Conservation (phyloP, 2,888 invertebrate genomes). For the Oscheius sp. region DNA sequence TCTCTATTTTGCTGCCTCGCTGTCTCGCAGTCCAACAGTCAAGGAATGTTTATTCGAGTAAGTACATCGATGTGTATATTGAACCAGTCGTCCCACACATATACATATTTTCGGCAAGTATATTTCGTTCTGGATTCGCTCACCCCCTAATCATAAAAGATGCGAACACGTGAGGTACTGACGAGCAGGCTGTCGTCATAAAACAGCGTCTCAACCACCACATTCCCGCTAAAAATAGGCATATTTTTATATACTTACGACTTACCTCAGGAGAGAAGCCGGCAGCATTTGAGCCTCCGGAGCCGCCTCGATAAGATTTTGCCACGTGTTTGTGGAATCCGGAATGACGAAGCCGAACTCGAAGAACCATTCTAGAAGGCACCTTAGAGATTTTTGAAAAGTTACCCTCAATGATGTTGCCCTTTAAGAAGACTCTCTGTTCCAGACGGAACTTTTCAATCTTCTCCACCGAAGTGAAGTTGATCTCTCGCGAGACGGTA, state of each 20-base stretch:
- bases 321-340: slow-evolving; percentile 99
- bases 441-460: slow-evolving; percentile 96
- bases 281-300: slow-evolving; percentile 99
- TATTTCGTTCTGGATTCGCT: too few relatives aligned
- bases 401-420: slow-evolving; percentile 75
- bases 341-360: slow-evolving; percentile 99
- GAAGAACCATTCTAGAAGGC: slow-evolving; percentile 89
- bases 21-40: too few relatives aligned
- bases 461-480: slow-evolving; percentile 81
- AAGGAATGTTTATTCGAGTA: too few relatives aligned
- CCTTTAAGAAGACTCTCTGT: slow-evolving; percentile 81
- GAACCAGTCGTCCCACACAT: too few relatives aligned
- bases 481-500: slow-evolving; percentile 78
- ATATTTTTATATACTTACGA: background rate
- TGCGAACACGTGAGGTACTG: slow-evolving; percentile 91
- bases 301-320: slow-evolving; percentile 96
- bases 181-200: slow-evolving; percentile 93
- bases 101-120: too few relatives aligned
- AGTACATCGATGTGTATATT: too few relatives aligned
- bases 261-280: slow-evolving; percentile 91
- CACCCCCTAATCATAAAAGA: slow-evolving; percentile 86
- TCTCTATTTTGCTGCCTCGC: too few relatives aligned
- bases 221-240: slow-evolving; percentile 85
- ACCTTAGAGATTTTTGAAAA: background rate
- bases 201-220: slow-evolving; percentile 95